These are phyloP conservation scores for Anarhynchus alexandrinus DNA, from an alignment of 2,113 vertebrate species.

Conservation along the genomic window DNA sequence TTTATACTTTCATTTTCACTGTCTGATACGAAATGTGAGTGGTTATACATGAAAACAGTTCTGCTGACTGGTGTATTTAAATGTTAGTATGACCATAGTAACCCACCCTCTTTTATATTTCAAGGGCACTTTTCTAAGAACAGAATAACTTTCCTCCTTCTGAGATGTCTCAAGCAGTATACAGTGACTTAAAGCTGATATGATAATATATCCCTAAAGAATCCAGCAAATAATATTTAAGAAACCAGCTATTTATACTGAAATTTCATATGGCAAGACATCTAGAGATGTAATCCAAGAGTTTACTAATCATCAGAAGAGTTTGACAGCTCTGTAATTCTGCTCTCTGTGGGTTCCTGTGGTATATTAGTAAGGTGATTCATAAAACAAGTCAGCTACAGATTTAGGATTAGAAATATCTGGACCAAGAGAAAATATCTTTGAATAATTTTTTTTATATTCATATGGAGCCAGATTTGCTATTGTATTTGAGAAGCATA, in stretches of 20 bases:
- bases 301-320: slow-evolving; percentile 3
- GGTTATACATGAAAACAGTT: neutral
- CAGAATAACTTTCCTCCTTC: neutral
- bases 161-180: neutral
- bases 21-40: neutral
- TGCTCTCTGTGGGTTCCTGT: neutral
- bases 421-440: neutral
- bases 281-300: slow-evolving; percentile 4
- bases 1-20: neutral
- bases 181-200: neutral
- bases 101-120: neutral
- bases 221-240: neutral
- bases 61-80: neutral
- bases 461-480: neutral
- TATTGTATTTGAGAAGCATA: neutral
- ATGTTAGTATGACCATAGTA: neutral
- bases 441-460: neutral
- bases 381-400: neutral
- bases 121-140: neutral
- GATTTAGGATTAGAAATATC: neutral
- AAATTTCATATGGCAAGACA: neutral
- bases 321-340: slow-evolving; percentile 11
- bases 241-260: neutral
- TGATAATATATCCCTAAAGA: neutral
- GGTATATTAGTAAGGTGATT: neutral